These are phyloP conservation scores for Gambusia yucatana DNA, from an alignment of 2,797 vertebrate species.

Conservation along the genomic window DNA sequence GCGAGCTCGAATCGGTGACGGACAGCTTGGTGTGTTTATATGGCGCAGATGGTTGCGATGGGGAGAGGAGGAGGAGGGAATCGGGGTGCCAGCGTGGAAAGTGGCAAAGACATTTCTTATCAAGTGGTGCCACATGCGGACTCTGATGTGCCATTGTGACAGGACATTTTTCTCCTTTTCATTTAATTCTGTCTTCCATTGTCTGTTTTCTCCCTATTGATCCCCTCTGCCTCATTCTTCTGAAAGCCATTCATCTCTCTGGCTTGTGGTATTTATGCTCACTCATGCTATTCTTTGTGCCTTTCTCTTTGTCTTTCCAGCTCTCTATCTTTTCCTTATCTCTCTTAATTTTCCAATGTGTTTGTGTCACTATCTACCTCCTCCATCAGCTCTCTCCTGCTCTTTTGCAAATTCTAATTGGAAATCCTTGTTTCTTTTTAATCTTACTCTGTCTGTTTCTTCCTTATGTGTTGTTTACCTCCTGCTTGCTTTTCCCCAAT, in stretches of 20 bases:
- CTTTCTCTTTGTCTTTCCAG: slow-evolving; percentile 40
- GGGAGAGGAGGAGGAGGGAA: slow-evolving; percentile 28
- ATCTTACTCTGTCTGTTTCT: slow-evolving; percentile 51
- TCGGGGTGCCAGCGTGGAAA: slow-evolving; percentile 62
- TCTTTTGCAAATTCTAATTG: slow-evolving; percentile 57
- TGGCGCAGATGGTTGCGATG: slow-evolving; percentile 73
- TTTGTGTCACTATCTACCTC: slow-evolving; percentile 51
- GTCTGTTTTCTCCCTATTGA: slow-evolving; percentile 62
- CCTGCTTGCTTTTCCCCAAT: slow-evolving; percentile 18
- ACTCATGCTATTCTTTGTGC: slow-evolving; percentile 50
- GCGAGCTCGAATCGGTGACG: slow-evolving; percentile 43
- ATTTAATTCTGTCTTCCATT: slow-evolving; percentile 66
- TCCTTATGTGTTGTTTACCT: slow-evolving; percentile 37
- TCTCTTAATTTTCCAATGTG: slow-evolving; percentile 52
- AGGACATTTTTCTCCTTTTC: slow-evolving; percentile 61
- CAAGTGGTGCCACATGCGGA: slow-evolving; percentile 65
- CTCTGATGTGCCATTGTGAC: slow-evolving; percentile 64
- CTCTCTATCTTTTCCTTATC: slow-evolving; percentile 55
- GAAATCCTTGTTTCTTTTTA: slow-evolving; percentile 56
- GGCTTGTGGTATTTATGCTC: slow-evolving; percentile 37
- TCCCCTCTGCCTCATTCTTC: slow-evolving; percentile 42
- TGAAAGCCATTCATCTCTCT: slow-evolving; percentile 65
- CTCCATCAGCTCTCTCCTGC: slow-evolving; percentile 47
- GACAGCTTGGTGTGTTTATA: slow-evolving; percentile 75
- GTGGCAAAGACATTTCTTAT: slow-evolving; percentile 71